Base-by-base conservation (phyloP, 2,797 vertebrate species). In the Lophotriccus pileatus region DNA sequence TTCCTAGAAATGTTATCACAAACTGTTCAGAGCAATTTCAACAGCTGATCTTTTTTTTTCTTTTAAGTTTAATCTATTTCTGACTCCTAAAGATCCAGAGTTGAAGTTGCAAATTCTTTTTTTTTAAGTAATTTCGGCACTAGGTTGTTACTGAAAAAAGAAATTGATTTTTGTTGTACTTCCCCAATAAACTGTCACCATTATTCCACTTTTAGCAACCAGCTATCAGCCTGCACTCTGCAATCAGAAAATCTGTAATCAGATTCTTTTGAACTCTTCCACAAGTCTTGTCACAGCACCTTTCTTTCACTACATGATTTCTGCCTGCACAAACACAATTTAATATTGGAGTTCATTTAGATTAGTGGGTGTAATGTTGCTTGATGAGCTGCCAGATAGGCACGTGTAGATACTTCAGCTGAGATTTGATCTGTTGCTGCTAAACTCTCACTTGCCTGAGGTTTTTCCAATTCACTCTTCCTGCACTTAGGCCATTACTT, bases 391-490 rank as follows among this genome's bases (percentile, higher is more conserved):
- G 91, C 73, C 89, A 96, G 66, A 55, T 36, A 79, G 66, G 70
- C 92, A 94, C 34, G 21, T 91, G 82, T 78, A n/a, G 68, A 36
- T 84, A 76, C 37, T 76, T 91, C 80, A 93, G 32, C 76, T 69
- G 73, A 91, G 91, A 92, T 87, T 82, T 78, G 79, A 93, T 94
- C 79, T 91, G 50, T 44, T 68, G 83, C 87, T 95, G 89, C 94
- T 92, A 52, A 96, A 93, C 95, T 94, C 77, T 93, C 87, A 66
- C 75, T 94, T 88, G 93, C 93, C 93, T 89, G 69, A 92, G 90
- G 73, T 95, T 97, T 97, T 94, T 83, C 63, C 79, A 87, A 78
- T 79, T 85, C 73, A 86, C 86, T 89, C 91, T 96, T 96, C 82
- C 92, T 94, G 59, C 89, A 82, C 86, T 97, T 75, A 79, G 78